Conservation (phyloP, 2,113 vertebrate genomes). For the Edolisoma coerulescens region DNA sequence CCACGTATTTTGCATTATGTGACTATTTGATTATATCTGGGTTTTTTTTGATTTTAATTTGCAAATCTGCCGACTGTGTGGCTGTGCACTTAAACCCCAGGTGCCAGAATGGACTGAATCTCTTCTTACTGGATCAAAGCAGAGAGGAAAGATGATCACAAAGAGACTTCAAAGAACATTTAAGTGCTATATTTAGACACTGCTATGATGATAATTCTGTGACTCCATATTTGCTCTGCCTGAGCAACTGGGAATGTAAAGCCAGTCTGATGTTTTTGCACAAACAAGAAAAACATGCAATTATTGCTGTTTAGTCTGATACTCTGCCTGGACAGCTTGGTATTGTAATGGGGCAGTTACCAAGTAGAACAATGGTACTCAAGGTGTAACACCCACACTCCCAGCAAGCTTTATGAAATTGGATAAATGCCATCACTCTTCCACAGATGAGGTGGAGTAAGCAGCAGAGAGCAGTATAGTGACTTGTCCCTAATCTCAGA, state of each 20-base stretch:
- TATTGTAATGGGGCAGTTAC: not conserved
- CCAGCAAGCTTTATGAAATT: not conserved
- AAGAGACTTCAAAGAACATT: not conserved
- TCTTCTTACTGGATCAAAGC: not conserved
- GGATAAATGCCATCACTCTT: not conserved
- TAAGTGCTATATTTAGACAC: not conserved
- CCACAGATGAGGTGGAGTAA: not conserved
- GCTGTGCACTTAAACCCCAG: not conserved
- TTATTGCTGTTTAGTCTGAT: not conserved
- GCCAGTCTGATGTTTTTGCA: not conserved
- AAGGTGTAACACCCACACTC: not conserved
- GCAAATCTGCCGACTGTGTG: not conserved
- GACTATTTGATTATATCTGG: not conserved
- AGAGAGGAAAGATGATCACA: not conserved
- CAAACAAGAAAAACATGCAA: not conserved
- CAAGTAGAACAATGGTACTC: rapidly evolving
- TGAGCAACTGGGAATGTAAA: not conserved
- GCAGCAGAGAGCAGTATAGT: not conserved
- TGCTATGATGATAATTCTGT: not conserved
- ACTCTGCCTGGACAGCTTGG: not conserved
- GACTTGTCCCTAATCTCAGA: not conserved
- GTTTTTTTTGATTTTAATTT: not conserved
- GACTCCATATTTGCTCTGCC: not conserved
- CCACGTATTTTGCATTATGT: not conserved
- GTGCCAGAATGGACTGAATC: not conserved